phyloP scores from a whole-genome alignment of 2,113 vertebrate genomes.

The Zosterops hypoxanthus region DNA sequence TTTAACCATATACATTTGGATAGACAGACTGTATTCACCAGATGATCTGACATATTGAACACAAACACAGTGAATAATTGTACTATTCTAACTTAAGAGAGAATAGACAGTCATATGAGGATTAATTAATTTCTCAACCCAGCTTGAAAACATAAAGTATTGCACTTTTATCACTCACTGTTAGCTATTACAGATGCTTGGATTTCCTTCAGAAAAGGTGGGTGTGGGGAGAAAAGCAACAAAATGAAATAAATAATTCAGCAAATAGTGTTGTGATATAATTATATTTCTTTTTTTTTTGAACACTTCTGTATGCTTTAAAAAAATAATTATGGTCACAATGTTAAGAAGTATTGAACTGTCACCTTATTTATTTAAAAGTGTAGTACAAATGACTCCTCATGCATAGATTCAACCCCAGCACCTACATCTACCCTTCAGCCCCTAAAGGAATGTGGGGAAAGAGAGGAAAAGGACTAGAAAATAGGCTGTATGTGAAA shows the following conservation, averaged over 20 bases:
- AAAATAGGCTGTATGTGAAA: not conserved
- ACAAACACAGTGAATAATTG: not conserved
- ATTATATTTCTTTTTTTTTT: not conserved
- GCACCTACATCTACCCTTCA: fast-evolving
- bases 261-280: not conserved
- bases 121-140: conserved; percentile 19
- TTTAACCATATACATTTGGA: not conserved
- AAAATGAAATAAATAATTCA: not conserved
- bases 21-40: not conserved
- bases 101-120: not conserved
- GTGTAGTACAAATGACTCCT: not conserved
- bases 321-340: not conserved
- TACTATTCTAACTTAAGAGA: not conserved
- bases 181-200: not conserved
- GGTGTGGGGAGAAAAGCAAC: not conserved
- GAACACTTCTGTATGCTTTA: not conserved
- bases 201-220: not conserved
- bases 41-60: not conserved
- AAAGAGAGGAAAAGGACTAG: not conserved
- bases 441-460: not conserved
- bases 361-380: not conserved
- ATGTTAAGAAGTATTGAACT: not conserved
- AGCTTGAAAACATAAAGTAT: not conserved
- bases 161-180: not conserved
- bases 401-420: not conserved